phyloP scores from a whole-genome alignment of 2,113 vertebrate genomes.

The Apteryx owenii region DNA sequence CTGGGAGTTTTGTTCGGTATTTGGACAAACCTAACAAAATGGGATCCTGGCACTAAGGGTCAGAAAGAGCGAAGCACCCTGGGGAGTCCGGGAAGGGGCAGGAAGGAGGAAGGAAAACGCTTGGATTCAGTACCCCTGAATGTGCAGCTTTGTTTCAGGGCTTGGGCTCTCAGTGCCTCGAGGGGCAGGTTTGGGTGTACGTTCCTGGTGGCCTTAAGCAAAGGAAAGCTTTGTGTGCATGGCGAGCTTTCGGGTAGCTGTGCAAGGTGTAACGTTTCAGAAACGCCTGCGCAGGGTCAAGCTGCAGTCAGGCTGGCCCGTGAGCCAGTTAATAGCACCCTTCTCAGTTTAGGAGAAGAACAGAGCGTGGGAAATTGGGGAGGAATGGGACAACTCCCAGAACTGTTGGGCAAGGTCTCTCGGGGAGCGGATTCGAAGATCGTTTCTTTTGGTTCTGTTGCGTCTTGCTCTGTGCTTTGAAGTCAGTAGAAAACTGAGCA shows the following conservation, averaged over 20 bases:
- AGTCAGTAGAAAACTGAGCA: background rate
- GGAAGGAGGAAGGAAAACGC: background rate
- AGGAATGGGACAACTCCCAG: background rate
- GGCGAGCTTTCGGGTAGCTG: background rate
- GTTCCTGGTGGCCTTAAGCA: background rate
- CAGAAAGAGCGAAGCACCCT: background rate
- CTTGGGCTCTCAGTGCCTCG: background rate
- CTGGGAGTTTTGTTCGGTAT: background rate
- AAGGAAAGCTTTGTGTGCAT: background rate
- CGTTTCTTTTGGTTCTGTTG: background rate
- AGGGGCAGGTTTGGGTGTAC: background rate
- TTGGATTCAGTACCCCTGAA: background rate
- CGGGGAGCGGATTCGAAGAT: background rate
- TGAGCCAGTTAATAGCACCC: background rate
- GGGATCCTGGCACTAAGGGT: background rate
- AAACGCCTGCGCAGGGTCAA: background rate
- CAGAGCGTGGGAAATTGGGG: accelerated
- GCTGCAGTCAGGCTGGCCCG: background rate
- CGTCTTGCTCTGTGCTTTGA: background rate
- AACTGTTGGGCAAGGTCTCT: background rate
- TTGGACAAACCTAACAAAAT: background rate
- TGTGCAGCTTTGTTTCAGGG: background rate
- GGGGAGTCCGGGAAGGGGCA: background rate
- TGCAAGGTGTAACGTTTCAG: background rate
- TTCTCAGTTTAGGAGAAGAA: background rate